Percentiles rank a stretch among this genome's conserved stretches.
These are phyloP conservation scores for Coregonus ussuriensis DNA, from an alignment of 2,797 vertebrate species.

Conservation along the genomic window DNA sequence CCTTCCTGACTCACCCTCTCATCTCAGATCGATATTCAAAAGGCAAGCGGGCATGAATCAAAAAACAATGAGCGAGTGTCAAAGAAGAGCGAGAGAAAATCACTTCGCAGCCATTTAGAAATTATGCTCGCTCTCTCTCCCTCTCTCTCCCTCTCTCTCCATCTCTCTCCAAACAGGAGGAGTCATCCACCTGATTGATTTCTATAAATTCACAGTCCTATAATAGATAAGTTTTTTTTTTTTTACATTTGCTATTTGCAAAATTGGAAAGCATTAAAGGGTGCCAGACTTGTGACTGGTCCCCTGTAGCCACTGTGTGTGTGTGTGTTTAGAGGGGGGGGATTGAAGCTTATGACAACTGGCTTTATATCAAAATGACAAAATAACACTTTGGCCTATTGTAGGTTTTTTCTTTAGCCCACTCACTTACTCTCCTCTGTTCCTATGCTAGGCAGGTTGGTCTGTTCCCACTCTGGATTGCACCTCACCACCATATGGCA, in stretches of 20 bases:
- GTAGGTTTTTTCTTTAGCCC: no score
- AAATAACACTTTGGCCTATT: not conserved
- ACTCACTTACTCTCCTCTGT: not conserved
- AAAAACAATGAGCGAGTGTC: constrained; percentile 69
- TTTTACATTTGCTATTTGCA: constrained; percentile 41
- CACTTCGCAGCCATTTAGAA: constrained; percentile 63
- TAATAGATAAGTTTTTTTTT: constrained; percentile 51
- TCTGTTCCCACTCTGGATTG: constrained; percentile 35
- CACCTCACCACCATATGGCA: constrained; percentile 70
- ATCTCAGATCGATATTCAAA: constrained; percentile 71
- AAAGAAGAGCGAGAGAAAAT: constrained; percentile 36
- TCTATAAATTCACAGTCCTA: constrained; percentile 47
- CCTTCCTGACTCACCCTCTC: constrained; percentile 57
- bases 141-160: constrained; percentile 15
- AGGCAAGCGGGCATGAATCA: constrained; percentile 68
- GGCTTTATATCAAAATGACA: not conserved
- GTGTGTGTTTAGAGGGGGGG: constrained; percentile 5
- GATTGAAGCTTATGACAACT: constrained; percentile 3
- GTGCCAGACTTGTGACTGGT: constrained; percentile 51
- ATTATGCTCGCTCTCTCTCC: constrained; percentile 49
- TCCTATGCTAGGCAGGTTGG: constrained; percentile 35
- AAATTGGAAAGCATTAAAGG: constrained; percentile 57
- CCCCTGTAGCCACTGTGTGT: constrained; percentile 29
- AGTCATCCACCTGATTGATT: constrained; percentile 57
- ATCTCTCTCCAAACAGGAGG: constrained; percentile 27